phyloP scores from a whole-genome alignment of 92 coral and sea anemone genomes.

The Porites evermanni region DNA sequence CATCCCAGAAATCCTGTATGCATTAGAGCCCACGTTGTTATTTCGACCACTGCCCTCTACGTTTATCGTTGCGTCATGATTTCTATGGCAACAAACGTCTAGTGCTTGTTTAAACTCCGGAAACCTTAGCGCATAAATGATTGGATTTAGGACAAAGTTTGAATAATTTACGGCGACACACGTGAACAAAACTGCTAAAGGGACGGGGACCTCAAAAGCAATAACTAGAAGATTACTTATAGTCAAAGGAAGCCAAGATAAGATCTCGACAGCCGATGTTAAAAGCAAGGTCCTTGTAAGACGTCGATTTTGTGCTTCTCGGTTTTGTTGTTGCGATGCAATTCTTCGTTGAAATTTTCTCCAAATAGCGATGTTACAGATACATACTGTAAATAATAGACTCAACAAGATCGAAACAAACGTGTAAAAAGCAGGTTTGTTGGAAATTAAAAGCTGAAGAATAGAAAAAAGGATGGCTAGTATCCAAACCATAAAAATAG shows the following conservation, averaged over 20 bases:
- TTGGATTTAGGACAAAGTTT: neutral
- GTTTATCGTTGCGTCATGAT: neutral
- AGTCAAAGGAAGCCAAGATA: constrained; percentile 1
- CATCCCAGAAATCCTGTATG: too few species aligned
- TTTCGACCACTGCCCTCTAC: neutral
- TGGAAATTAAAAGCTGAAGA: too few species aligned
- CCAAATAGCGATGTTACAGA: constrained; percentile 17
- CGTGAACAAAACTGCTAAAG: neutral
- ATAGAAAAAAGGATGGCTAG: neutral
- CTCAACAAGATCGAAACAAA: neutral
- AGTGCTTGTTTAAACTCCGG: constrained; percentile 11
- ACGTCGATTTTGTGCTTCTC: neutral
- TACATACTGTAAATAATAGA: neutral
- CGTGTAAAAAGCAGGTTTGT: too few species aligned
- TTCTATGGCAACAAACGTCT: neutral
- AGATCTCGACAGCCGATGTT: neutral
- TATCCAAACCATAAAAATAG: neutral
- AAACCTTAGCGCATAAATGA: neutral
- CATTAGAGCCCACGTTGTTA: neutral
- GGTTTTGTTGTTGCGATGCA: neutral
- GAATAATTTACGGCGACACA: neutral
- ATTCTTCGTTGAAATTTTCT: neutral
- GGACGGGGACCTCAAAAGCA: neutral
- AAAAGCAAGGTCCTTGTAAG: constrained; percentile 15
- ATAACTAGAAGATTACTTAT: neutral